Percentiles rank a stretch among this genome's conserved stretches.
Evolutionary conservation across 1,140 invertebrate species (phyloP).

Genomic region (Varroa destructor): DNA sequence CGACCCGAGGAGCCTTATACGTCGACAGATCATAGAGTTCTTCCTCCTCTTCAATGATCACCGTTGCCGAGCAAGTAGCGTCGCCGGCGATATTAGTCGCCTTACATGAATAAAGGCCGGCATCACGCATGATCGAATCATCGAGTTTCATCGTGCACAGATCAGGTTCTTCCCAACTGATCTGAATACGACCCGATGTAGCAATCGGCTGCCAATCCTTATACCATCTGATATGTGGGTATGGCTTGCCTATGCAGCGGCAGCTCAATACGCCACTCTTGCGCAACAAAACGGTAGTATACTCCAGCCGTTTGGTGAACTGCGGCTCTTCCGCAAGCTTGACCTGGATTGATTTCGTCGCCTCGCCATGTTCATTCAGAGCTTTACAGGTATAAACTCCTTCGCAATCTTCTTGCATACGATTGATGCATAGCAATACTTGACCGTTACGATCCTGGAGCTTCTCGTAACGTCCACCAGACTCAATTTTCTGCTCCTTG

Average conservation of each 20-base stretch:
- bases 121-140: slow-evolving; percentile 73
- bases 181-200: slow-evolving; percentile 63
- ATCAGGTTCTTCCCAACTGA: slow-evolving; percentile 68
- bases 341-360: slow-evolving; percentile 61
- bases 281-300: slow-evolving; percentile 59
- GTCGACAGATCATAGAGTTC: slow-evolving; percentile 32
- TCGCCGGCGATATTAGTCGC: slow-evolving; percentile 82
- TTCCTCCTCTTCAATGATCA: slow-evolving; percentile 70
- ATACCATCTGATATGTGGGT: slow-evolving; percentile 90
- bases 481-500: slow-evolving; percentile 64
- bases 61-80: slow-evolving; percentile 70
- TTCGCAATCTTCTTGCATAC: slow-evolving; percentile 75
- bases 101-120: slow-evolving; percentile 80
- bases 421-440: slow-evolving; percentile 52
- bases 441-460: slow-evolving; percentile 77
- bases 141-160: slow-evolving; percentile 64
- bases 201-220: slow-evolving; percentile 86
- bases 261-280: slow-evolving; percentile 63
- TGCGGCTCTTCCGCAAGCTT: slow-evolving; percentile 79
- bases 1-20: slow-evolving; percentile 30
- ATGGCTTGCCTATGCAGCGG: slow-evolving; percentile 70
- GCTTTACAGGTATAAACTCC: slow-evolving; percentile 85
- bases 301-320: slow-evolving; percentile 66
- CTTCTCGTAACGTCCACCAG: slow-evolving; percentile 54
- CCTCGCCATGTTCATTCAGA: slow-evolving; percentile 76